Conservation (phyloP, 2,797 vertebrate genomes). For the Gastrophryne carolinensis region DNA sequence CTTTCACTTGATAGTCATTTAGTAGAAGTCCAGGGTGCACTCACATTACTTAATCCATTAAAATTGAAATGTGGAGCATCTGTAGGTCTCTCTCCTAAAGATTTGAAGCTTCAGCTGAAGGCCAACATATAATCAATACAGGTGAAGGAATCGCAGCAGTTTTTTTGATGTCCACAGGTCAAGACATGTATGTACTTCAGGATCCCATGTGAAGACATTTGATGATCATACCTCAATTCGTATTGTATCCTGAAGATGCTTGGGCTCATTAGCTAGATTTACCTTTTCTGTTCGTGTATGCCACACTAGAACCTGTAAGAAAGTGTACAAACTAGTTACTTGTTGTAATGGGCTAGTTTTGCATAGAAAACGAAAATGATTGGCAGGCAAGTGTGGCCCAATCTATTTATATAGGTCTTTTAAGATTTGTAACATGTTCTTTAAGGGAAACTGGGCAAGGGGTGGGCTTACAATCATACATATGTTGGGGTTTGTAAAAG, state of each 20-base stretch:
- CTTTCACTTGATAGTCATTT: not conserved
- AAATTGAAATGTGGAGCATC: slow-evolving; percentile 30
- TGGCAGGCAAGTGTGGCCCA: not conserved
- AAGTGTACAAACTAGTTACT: slow-evolving; percentile 18
- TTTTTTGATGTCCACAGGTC: slow-evolving; percentile 50
- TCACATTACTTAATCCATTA: not conserved
- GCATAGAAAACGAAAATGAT: not conserved
- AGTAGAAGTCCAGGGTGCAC: not conserved
- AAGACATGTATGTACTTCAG: not conserved
- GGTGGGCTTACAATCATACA: not conserved
- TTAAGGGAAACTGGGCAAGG: not conserved
- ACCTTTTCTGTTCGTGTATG: slow-evolving; percentile 98
- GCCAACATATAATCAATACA: slow-evolving; percentile 36
- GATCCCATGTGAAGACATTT: not conserved
- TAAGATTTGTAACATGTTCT: not conserved
- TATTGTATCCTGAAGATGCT: slow-evolving; percentile 85
- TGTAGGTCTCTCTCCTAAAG: slow-evolving; percentile 43
- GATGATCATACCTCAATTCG: slow-evolving; percentile 85
- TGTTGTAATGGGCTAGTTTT: slow-evolving; percentile 9
- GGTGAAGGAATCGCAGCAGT: slow-evolving; percentile 48
- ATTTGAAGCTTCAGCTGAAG: slow-evolving; percentile 54
- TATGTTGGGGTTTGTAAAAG: not conserved
- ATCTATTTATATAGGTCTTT: not conserved
- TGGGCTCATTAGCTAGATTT: slow-evolving; percentile 90
- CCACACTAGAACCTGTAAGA: slow-evolving; percentile 91